A percentile compares a stretch with the other conserved stretches of the same genome.
These are phyloP conservation scores for Dendroctonus ponderosae DNA, from an alignment of 1,140 invertebrate species.

Conservation along the genomic window DNA sequence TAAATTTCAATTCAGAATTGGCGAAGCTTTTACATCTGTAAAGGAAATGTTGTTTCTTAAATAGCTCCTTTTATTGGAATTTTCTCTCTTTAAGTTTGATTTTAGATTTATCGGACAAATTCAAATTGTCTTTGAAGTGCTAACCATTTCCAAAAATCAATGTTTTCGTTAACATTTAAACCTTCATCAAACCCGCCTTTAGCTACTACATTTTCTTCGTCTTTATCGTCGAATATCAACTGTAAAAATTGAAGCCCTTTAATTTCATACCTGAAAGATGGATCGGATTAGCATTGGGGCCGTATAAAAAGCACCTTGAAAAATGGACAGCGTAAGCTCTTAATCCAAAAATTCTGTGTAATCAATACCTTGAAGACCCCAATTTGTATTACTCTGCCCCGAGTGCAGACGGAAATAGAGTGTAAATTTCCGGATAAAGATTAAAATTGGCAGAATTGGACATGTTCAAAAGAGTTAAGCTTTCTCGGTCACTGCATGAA, in stretches of 20 bases:
- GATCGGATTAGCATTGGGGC: too few species aligned
- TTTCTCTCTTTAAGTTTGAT: too few species aligned
- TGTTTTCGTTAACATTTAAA: too few species aligned
- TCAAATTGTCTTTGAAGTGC: too few species aligned
- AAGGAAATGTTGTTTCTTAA: background rate
- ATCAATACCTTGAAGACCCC: slow-evolving; percentile 9
- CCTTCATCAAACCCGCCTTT: too few species aligned
- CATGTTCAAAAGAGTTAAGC: background rate
- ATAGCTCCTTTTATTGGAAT: too few species aligned
- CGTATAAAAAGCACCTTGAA: background rate
- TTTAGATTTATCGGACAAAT: too few species aligned
- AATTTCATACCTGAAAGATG: too few species aligned
- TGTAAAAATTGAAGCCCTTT: too few species aligned
- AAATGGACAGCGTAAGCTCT: slow-evolving; percentile 1
- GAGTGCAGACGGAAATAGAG: slow-evolving; percentile 7
- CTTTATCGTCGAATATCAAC: too few species aligned
- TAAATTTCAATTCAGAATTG: slow-evolving; percentile 2
- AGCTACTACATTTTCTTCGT: too few species aligned
- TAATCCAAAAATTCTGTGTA: slow-evolving; percentile 9
- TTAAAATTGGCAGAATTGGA: slow-evolving; percentile 12
- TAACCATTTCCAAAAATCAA: too few species aligned
- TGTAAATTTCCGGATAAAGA: slow-evolving; percentile 9
- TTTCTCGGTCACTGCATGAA: background rate
- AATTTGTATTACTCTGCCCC: slow-evolving; percentile 13
- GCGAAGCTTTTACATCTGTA: background rate